Evolutionary conservation across 2,888 invertebrate species (phyloP).

Genomic region (Drosophila cognata): DNA sequence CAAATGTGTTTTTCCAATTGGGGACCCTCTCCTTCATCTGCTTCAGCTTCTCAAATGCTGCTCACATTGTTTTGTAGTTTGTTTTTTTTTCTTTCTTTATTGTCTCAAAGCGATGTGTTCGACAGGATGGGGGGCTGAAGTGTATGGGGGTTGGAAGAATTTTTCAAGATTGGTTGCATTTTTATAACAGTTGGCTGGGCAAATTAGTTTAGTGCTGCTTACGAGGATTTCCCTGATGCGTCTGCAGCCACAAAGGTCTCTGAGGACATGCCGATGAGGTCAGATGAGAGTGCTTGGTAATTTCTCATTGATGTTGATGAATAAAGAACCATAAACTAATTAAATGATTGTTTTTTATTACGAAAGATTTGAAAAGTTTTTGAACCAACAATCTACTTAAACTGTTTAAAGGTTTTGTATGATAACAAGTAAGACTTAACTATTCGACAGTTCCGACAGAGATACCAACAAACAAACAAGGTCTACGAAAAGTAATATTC

Average conservation of each 20-base stretch:
- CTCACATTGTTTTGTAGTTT: constrained; percentile 44
- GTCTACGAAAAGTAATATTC: not conserved
- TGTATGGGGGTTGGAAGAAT: constrained; percentile 4
- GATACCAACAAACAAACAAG: not conserved
- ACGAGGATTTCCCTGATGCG: constrained; percentile 5
- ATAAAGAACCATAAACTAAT: not conserved
- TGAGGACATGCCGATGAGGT: constrained; percentile 8
- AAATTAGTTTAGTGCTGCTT: constrained; percentile 58
- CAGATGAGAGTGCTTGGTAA: constrained; percentile 3
- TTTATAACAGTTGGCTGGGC: constrained; percentile 66
- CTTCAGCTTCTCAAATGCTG: constrained; percentile 21
- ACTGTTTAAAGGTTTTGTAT: not conserved
- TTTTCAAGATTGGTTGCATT: constrained; percentile 46
- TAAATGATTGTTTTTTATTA: not conserved
- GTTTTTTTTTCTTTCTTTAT: not conserved
- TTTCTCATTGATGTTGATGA: constrained; percentile 6
- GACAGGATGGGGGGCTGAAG: constrained; percentile 2
- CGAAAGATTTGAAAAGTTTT: not conserved
- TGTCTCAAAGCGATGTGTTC: constrained; percentile 36
- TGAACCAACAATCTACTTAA: not conserved
- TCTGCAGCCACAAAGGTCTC: constrained; percentile 43
- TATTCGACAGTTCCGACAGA: not conserved
- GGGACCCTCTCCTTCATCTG: constrained; percentile 13
- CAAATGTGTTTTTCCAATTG: constrained; percentile 53
- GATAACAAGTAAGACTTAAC: not conserved